Percentiles rank a stretch among this genome's conserved stretches.
Conservation (phyloP, 2,113 vertebrate species). For the Phylloscopus trochiloides region DNA sequence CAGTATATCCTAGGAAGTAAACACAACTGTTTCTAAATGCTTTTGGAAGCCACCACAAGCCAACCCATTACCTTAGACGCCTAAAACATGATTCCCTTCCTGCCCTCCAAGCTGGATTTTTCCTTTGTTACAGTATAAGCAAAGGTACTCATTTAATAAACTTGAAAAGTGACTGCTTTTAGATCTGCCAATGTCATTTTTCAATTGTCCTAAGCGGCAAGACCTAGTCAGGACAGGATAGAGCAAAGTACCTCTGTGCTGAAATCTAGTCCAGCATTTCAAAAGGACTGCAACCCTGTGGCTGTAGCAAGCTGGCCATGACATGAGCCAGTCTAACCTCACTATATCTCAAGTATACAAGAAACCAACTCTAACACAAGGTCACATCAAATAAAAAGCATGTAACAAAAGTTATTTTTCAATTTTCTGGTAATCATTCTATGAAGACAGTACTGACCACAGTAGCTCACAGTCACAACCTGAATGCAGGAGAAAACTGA, state of each 20-base stretch:
- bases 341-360: background rate
- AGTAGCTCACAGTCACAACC: background rate
- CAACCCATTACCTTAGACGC: background rate
- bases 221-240: background rate
- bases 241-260: background rate
- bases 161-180: background rate
- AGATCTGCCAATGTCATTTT: background rate
- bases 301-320: background rate
- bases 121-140: background rate
- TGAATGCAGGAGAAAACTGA: background rate
- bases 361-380: background rate
- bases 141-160: background rate
- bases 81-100: background rate
- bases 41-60: background rate
- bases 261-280: background rate
- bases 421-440: background rate
- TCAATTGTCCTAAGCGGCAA: background rate
- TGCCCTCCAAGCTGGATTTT: background rate
- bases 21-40: background rate
- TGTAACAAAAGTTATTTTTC: background rate
- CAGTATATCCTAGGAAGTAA: slow-evolving; percentile 84
- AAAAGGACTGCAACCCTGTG: background rate
- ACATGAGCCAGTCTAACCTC: background rate
- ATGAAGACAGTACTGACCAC: background rate
- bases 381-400: background rate